A percentile compares a stretch with the other conserved stretches of the same genome.
Evolutionary conservation across 1,140 invertebrate genomes (phyloP).

Genomic region (Mylabris phalerata): DNA sequence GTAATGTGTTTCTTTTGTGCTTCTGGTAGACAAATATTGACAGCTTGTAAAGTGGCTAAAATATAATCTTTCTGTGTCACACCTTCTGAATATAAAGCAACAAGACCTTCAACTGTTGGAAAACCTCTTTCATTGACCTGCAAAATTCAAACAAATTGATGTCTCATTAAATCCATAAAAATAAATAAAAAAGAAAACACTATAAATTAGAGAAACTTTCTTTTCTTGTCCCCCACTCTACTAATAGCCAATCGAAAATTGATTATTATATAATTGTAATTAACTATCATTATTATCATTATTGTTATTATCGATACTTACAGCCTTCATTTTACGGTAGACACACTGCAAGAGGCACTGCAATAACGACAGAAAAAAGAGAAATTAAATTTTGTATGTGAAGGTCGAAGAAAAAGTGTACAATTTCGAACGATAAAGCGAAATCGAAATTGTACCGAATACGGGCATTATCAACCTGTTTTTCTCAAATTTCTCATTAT

Average conservation of each 20-base stretch:
- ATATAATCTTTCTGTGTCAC: conserved; percentile 63
- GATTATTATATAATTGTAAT: conserved; percentile 1
- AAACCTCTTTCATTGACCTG: conserved; percentile 50
- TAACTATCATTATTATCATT: not conserved
- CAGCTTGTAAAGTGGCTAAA: conserved; percentile 58
- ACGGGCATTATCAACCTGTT: not conserved
- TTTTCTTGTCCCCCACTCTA: no score
- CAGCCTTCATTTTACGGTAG: conserved; percentile 61
- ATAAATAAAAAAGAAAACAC: no score
- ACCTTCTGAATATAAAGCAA: conserved; percentile 61
- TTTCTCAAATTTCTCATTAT: not conserved
- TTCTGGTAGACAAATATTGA: conserved; percentile 53
- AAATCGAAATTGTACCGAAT: not conserved
- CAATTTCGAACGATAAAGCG: not conserved
- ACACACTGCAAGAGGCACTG: conserved; percentile 60
- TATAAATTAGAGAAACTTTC: no score
- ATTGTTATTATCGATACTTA: conserved; percentile 40
- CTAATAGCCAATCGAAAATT: not conserved
- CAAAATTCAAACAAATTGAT: not conserved
- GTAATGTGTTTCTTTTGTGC: conserved; percentile 31
- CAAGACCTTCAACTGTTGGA: conserved; percentile 59
- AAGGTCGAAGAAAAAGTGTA: not conserved
- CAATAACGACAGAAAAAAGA: conserved; percentile 22
- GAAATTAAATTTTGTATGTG: not conserved
- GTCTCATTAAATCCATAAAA: not conserved